Base-by-base conservation (phyloP, 2,113 vertebrate species). In the Marcusenius ussheri region DNA sequence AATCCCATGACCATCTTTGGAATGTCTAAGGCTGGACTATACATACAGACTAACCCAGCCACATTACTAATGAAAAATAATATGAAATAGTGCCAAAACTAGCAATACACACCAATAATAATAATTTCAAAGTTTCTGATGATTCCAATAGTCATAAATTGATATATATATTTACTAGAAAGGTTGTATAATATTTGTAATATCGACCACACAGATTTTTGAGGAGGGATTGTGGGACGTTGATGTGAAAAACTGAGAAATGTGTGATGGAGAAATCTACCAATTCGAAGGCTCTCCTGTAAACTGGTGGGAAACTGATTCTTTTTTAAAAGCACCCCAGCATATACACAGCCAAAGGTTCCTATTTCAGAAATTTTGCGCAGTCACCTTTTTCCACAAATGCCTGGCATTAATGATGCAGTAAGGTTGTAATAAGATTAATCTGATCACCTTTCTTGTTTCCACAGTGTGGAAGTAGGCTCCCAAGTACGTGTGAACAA, bases 341-440 rank as follows among this genome's bases (percentile, higher is more conserved):
- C 10, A 70, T 70, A 70, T 70, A 70, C 62, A 31, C 62, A 70
- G 27, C 27, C 58, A 66, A 11, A 70, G 62, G 62, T 3, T 70
- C 62, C 62, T 70, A 45, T 45, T 83, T 19, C 35, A 45, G 83
- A 24, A 47, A 47, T 49, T 62, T 85, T 85, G 87, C 19, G 39
- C n/a, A 45, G 74, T 42, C 74, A 24, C 35, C 47, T 42, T 83
- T 74, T 50, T 45, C 90, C 87, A 88, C 39, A 89, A 46, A 83
- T 45, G 27, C 42, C 66, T 56, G 50, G 85, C 49, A 88, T 56
- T 87, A 58, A 42, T 62, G 77, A 46, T 83, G 15, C 89, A 50
- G 84, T 74, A 91, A 90, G 50, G 45, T 50, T 86, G 91, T 91
- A 92, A 92, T 90, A 56, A 91, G 90, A 90, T 92, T 92, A 92